phyloP scores from a whole-genome alignment of 2,113 vertebrate genomes.

The Neotoma lepida region DNA sequence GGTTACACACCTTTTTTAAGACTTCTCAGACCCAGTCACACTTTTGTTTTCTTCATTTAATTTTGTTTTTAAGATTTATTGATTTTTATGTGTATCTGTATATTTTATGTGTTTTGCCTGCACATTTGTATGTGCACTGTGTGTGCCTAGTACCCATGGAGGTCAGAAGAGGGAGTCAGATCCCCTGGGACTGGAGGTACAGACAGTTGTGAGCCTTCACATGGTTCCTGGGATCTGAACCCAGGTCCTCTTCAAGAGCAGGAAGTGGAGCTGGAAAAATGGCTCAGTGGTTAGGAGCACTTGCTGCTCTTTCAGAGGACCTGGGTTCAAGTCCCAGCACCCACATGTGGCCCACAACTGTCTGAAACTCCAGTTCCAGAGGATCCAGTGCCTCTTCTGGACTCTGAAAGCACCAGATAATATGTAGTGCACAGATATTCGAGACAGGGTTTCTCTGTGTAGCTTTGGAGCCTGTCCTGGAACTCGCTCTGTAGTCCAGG shows the following conservation, averaged over 20 bases:
- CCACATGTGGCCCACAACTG: background rate
- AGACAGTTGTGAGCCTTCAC: background rate
- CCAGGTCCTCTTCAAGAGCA: background rate
- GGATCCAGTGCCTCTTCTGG: background rate
- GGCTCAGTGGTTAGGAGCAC: background rate
- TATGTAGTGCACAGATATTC: background rate
- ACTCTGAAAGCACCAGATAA: background rate
- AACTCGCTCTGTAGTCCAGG: too few relatives aligned
- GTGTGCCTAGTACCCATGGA: background rate
- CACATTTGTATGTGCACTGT: background rate
- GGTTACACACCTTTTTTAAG: background rate
- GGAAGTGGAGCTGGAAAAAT: background rate
- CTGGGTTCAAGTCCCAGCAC: background rate
- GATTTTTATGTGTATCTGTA: background rate
- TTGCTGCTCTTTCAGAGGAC: background rate
- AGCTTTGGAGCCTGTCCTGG: too few relatives aligned
- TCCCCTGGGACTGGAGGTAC: background rate
- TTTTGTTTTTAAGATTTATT: background rate
- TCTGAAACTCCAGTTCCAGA: background rate
- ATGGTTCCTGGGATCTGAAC: background rate
- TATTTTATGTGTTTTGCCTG: background rate
- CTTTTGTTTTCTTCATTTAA: background rate
- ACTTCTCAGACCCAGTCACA: background rate
- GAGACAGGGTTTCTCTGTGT: too few relatives aligned
- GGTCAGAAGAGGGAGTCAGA: background rate